These are phyloP conservation scores for Gobio occitaniae DNA, from an alignment of 2,797 vertebrate genomes.

Conservation along the genomic window DNA sequence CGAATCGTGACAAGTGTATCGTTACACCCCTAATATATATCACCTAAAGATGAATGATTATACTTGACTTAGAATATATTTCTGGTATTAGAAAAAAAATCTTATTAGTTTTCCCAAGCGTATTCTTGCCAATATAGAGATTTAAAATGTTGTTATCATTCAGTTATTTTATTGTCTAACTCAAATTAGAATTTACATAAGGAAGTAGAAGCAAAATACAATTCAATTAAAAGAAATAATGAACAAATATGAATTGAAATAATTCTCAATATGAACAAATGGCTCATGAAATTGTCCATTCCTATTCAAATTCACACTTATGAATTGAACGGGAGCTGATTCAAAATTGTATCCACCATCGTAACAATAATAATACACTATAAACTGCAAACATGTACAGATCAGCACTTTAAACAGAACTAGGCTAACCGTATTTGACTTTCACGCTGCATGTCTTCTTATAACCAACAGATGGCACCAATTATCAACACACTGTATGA, in stretches of 20 bases:
- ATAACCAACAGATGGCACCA: constrained; percentile 65
- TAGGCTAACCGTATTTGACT: neutral
- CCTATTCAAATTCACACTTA: neutral
- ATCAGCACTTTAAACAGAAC: neutral
- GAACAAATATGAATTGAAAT: no score
- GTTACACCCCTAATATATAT: no score
- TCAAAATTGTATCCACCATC: neutral
- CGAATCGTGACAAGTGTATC: no score
- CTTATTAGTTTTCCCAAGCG: no score
- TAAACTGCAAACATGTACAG: neutral
- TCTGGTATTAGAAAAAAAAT: no score
- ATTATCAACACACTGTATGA: constrained; percentile 39
- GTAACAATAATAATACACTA: neutral
- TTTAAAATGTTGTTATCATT: no score
- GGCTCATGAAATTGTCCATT: neutral
- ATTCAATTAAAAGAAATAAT: no score
- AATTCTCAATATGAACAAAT: neutral
- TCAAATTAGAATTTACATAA: neutral
- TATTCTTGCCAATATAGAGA: no score
- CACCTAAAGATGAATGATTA: no score
- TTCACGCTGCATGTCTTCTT: constrained; percentile 32
- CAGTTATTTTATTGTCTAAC: no score
- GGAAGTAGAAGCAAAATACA: neutral
- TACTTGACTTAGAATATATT: no score
- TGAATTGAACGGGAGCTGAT: neutral